These are phyloP conservation scores for Dichetophora obliterata DNA, from an alignment of 2,888 invertebrate species.

Conservation along the genomic window DNA sequence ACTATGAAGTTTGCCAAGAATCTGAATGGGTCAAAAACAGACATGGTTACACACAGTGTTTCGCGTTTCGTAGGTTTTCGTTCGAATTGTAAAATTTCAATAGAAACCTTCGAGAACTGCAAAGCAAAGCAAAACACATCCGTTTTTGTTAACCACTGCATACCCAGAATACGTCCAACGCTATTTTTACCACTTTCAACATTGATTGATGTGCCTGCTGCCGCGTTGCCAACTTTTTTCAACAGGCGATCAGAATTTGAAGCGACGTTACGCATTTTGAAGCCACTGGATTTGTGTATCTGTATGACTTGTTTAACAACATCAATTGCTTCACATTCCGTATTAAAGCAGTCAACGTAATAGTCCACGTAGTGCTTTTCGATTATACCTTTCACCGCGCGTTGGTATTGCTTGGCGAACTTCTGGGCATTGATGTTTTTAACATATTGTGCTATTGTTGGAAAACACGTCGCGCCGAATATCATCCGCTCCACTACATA, in stretches of 20 bases:
- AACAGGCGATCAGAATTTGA: constrained; percentile 41
- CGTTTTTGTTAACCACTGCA: not conserved
- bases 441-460: no score
- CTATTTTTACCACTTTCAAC: not conserved
- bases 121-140: not conserved
- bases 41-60: no score
- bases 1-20: no score
- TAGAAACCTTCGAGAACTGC: not conserved
- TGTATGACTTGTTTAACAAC: constrained; percentile 19
- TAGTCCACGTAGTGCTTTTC: not conserved
- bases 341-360: constrained; percentile 42
- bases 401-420: no score
- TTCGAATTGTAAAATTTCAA: not conserved
- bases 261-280: constrained; percentile 45
- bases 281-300: constrained; percentile 29
- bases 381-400: no score
- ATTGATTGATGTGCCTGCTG: not conserved
- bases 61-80: not conserved
- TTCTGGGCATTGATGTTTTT: no score
- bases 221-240: not conserved
- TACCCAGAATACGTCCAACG: not conserved
- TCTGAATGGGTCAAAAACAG: no score
- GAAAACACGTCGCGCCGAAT: no score
- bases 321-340: constrained; percentile 41
- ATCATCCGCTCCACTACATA: no score